Evolutionary conservation across 2,113 vertebrate genomes (phyloP).

Genomic region (Passer montanus): DNA sequence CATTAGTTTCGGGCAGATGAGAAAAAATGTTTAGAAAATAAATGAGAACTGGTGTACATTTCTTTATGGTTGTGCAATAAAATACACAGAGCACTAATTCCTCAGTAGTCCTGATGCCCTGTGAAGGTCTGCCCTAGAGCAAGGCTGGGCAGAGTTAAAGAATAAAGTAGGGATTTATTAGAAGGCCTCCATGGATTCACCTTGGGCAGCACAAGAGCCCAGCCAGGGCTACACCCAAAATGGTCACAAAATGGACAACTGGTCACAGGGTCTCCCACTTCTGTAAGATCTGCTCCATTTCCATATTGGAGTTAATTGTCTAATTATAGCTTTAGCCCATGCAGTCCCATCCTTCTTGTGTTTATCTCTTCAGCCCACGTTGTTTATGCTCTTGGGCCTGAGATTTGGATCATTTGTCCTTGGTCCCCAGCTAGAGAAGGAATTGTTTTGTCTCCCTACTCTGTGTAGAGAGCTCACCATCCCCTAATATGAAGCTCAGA

Average conservation of each 20-base stretch:
- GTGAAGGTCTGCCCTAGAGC: not conserved
- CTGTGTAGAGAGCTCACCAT: not conserved
- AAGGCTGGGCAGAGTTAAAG: not conserved
- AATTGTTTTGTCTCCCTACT: not conserved
- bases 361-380: not conserved
- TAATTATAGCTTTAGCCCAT: not conserved
- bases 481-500: not conserved
- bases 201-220: not conserved
- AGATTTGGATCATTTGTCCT: not conserved
- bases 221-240: not conserved
- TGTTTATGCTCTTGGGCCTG: not conserved
- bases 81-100: not conserved
- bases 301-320: not conserved
- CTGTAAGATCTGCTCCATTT: not conserved
- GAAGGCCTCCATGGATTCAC: not conserved
- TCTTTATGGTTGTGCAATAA: not conserved
- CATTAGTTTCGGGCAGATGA: not conserved
- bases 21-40: not conserved
- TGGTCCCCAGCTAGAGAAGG: not conserved
- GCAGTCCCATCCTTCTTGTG: not conserved
- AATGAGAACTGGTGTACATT: not conserved
- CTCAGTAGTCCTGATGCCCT: not conserved
- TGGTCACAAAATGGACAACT: not conserved
- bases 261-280: accelerated
- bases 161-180: not conserved